These are phyloP conservation scores for Coluber constrictor DNA, from an alignment of 2,797 vertebrate genomes.

Conservation along the genomic window DNA sequence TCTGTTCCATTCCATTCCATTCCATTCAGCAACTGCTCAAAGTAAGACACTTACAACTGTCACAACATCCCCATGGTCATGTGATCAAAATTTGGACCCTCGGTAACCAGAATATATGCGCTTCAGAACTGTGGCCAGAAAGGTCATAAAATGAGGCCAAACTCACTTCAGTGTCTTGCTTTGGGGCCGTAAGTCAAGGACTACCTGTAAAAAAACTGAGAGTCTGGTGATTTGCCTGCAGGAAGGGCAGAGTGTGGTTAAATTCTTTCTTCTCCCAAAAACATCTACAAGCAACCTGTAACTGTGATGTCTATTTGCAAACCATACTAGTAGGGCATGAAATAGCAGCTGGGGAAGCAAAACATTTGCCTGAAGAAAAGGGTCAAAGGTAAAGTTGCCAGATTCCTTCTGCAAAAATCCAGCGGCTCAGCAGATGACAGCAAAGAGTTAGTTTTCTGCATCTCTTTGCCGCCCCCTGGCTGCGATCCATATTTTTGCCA, in stretches of 20 bases:
- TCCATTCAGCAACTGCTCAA: neutral
- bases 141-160: neutral
- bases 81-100: neutral
- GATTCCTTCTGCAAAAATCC: neutral
- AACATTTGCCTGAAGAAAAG: neutral
- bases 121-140: neutral
- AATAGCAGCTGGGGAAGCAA: neutral
- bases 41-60: too few relatives aligned
- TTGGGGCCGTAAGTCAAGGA: neutral
- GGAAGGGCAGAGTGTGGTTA: neutral
- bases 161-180: neutral
- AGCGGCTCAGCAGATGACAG: neutral
- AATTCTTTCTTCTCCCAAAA: neutral
- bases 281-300: neutral
- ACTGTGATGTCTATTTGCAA: neutral
- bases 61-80: neutral
- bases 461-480: neutral
- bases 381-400: neutral
- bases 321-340: neutral
- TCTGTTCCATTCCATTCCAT: too few relatives aligned
- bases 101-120: neutral
- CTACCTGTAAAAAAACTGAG: neutral
- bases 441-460: neutral
- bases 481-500: neutral
- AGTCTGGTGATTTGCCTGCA: neutral